A percentile compares a stretch with the other conserved stretches of the same genome.
These are phyloP conservation scores for Tragulus kanchil DNA, from an alignment of 2,113 vertebrate species.

Conservation along the genomic window DNA sequence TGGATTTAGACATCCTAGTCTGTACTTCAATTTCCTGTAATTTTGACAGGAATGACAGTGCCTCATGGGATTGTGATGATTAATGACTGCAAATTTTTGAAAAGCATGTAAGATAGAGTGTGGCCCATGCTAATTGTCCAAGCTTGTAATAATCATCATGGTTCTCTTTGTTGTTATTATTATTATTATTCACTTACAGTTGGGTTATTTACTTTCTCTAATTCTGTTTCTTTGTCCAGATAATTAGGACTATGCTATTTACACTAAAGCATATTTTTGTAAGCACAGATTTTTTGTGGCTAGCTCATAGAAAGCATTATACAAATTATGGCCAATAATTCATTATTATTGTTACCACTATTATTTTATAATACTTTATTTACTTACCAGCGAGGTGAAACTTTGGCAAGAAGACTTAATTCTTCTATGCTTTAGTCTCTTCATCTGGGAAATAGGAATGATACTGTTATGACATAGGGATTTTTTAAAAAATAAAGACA, in stretches of 20 bases:
- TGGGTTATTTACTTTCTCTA: not conserved
- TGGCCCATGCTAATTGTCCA: not conserved
- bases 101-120: not conserved
- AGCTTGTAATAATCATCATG: not conserved
- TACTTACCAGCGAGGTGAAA: not conserved
- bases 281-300: not conserved
- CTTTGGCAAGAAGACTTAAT: not conserved
- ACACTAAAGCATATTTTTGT: not conserved
- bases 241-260: not conserved
- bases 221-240: not conserved
- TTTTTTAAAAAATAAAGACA: not conserved
- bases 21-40: not conserved
- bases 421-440: not conserved
- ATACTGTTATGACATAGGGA: not conserved
- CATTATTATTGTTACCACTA: not conserved
- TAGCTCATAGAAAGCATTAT: not conserved
- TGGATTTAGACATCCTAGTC: not conserved
- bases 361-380: not conserved
- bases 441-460: not conserved
- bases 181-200: not conserved
- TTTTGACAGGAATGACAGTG: not conserved
- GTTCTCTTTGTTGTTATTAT: not conserved
- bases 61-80: not conserved
- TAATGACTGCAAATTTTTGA: not conserved
- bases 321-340: not conserved